phyloP scores from a whole-genome alignment of 1,140 invertebrate species.

The Diachasma alloeum region DNA sequence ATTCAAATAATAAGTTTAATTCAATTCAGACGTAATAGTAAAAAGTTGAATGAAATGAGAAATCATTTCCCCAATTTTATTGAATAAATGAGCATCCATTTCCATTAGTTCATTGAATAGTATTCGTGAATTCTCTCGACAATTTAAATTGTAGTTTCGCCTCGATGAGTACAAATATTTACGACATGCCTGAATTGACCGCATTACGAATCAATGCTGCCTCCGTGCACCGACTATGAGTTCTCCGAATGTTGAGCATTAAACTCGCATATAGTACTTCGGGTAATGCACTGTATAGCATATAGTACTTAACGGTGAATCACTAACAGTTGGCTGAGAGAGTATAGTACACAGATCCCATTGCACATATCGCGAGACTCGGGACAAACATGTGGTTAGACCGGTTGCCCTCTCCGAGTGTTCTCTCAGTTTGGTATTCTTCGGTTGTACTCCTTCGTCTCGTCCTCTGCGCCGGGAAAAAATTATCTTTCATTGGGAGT shows the following conservation, averaged over 20 bases:
- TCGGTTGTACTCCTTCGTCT: not conserved
- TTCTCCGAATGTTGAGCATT: not conserved
- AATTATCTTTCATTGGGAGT: too few species aligned
- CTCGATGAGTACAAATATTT: not conserved
- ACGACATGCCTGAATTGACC: not conserved
- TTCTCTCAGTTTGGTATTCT: not conserved
- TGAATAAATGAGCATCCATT: too few species aligned
- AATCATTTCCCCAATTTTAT: too few species aligned
- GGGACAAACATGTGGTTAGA: conserved; percentile 27
- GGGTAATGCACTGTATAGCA: not conserved
- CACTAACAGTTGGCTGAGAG: conserved; percentile 8
- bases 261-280: not conserved
- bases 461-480: not conserved
- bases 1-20: too few species aligned
- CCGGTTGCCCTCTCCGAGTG: conserved; percentile 10
- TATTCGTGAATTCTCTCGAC: not conserved
- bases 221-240: not conserved
- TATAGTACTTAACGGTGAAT: conserved; percentile 4
- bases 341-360: not conserved
- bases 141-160: not conserved
- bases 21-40: too few species aligned
- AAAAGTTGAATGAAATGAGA: too few species aligned
- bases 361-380: not conserved
- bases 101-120: too few species aligned
- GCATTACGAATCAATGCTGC: not conserved